Percentiles rank a stretch among this genome's conserved stretches.
Evolutionary conservation across 1,140 invertebrate species (phyloP).

Genomic region (Papilio polytes): DNA sequence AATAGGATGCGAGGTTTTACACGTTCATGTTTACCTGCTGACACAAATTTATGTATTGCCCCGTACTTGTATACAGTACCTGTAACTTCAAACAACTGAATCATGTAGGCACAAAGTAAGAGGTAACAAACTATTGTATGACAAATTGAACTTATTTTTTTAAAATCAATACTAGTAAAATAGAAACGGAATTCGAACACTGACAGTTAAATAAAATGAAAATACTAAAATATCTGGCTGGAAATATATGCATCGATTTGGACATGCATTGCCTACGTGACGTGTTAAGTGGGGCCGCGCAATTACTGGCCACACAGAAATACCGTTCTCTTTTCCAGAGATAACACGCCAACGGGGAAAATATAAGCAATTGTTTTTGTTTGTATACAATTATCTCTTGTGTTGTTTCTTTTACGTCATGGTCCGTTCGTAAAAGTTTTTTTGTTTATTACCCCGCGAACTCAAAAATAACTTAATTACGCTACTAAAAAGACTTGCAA

Average conservation of each 20-base stretch:
- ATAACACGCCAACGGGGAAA: constrained; percentile 9
- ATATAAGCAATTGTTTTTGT: constrained; percentile 17
- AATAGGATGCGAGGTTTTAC: constrained; percentile 15
- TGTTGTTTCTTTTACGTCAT: background rate
- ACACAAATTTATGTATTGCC: constrained; percentile 19
- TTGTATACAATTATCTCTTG: background rate
- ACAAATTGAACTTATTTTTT: too few relatives aligned
- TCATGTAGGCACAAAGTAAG: too few relatives aligned
- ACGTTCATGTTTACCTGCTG: constrained; percentile 5
- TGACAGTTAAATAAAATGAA: background rate
- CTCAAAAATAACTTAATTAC: background rate
- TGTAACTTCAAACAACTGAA: background rate
- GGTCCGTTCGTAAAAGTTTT: background rate
- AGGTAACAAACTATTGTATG: too few relatives aligned
- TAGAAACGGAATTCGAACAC: background rate
- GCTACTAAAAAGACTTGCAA: background rate
- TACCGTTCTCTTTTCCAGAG: background rate
- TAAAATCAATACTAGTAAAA: too few relatives aligned
- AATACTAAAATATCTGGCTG: background rate
- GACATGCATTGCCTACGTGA: constrained; percentile 16
- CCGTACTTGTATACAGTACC: background rate
- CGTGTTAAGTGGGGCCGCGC: constrained; percentile 22
- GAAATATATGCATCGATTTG: constrained; percentile 15
- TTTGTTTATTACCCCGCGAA: background rate
- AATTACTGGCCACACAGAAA: constrained; percentile 26